Percentiles rank a stretch among this genome's conserved stretches.
Conservation (phyloP, 1,140 invertebrate genomes). For the Cyclina sinensis region DNA sequence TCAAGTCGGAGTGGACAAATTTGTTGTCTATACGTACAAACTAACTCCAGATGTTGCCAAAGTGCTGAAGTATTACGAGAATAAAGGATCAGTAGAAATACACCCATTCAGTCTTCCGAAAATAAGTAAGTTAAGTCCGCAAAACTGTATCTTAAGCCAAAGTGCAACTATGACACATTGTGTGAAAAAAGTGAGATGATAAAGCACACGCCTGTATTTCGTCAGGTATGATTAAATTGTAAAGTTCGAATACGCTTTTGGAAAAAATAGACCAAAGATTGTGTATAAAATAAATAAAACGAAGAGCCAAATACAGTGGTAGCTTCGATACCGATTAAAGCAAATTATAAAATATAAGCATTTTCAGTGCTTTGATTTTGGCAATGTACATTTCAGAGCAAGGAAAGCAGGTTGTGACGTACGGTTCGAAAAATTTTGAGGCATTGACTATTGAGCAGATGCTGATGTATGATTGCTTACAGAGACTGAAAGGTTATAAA, state of each 20-base stretch:
- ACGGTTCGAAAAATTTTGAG: not conserved
- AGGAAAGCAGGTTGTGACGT: not conserved
- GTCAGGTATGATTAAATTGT: too few species aligned
- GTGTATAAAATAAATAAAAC: too few species aligned
- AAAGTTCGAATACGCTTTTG: too few species aligned
- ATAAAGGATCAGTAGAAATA: not conserved
- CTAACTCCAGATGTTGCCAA: not conserved
- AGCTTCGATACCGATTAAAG: too few species aligned
- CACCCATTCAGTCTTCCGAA: constrained; percentile 18
- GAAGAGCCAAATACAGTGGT: too few species aligned
- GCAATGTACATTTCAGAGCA: constrained; percentile 2
- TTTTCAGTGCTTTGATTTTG: too few species aligned
- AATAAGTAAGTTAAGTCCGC: not conserved
- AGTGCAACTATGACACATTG: too few species aligned
- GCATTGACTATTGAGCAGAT: constrained; percentile 44
- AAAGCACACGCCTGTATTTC: too few species aligned
- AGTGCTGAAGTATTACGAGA: constrained; percentile 13
- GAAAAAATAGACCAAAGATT: too few species aligned
- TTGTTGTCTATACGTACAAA: constrained; percentile 16
- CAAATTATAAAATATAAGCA: too few species aligned
- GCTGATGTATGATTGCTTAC: constrained; percentile 26
- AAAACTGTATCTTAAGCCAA: too few species aligned
- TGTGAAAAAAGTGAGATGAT: too few species aligned
- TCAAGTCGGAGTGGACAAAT: constrained; percentile 14
- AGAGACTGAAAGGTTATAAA: constrained; percentile 21